A percentile compares a stretch with the other conserved stretches of the same genome.
These are phyloP conservation scores for Trichomycterus rosablanca DNA, from an alignment of 2,113 vertebrate genomes.

Conservation along the genomic window DNA sequence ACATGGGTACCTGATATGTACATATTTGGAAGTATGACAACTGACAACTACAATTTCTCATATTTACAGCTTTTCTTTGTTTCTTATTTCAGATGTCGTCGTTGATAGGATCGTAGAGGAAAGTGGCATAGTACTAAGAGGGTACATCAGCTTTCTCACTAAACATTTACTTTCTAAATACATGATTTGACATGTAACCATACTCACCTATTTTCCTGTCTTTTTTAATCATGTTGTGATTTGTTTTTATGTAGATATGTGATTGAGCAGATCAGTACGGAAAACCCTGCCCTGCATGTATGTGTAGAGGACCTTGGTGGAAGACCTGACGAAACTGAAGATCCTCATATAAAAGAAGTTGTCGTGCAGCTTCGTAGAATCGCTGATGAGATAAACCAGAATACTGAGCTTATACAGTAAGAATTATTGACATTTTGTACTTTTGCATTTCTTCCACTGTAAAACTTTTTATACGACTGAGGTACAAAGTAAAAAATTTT, in stretches of 20 bases:
- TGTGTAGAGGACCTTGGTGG: conserved; percentile 64
- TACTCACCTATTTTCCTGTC: neutral
- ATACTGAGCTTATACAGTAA: conserved; percentile 64
- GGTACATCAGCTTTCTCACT: conserved; percentile 46
- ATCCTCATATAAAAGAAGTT: conserved; percentile 65
- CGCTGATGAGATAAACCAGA: conserved; percentile 63
- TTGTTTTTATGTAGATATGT: conserved; percentile 58
- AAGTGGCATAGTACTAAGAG: conserved; percentile 62
- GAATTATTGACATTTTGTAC: conserved; percentile 5
- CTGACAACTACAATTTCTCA: neutral
- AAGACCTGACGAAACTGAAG: conserved; percentile 50
- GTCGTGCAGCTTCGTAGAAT: conserved; percentile 64
- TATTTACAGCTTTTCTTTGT: neutral
- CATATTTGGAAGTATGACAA: too few species aligned
- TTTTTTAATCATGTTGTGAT: too few species aligned
- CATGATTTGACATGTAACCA: neutral
- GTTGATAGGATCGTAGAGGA: conserved; percentile 65
- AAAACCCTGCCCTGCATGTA: conserved; percentile 51
- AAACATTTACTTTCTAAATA: neutral
- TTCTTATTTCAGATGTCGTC: conserved; percentile 57
- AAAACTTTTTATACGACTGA: too few species aligned
- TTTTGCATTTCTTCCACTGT: too few species aligned
- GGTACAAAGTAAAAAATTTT: too few species aligned
- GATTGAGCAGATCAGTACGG: conserved; percentile 51
- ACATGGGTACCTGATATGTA: too few species aligned